phyloP scores from a whole-genome alignment of 2,888 invertebrate species.

The Chelonus formosanus region DNA sequence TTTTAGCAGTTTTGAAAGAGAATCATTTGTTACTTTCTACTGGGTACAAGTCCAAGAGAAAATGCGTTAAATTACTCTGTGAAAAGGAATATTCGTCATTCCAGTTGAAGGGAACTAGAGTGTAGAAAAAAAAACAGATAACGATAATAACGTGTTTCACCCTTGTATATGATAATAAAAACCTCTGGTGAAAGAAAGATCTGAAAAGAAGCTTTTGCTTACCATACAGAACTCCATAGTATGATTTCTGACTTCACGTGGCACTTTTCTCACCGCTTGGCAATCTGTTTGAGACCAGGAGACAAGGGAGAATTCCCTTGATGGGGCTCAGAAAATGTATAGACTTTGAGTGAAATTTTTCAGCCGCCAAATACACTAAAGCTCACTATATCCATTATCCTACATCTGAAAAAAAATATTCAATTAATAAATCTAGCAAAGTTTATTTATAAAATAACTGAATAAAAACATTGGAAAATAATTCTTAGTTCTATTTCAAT shows the following conservation, averaged over 20 bases:
- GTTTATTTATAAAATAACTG: no score
- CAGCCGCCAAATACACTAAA: slow-evolving; percentile 12
- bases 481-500: no score
- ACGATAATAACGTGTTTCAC: slow-evolving; percentile 21
- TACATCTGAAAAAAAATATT: slow-evolving; percentile 1
- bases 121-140: slow-evolving; percentile 20
- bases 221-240: slow-evolving; percentile 30
- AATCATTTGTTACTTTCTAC: slow-evolving; percentile 34
- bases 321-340: slow-evolving; percentile 31
- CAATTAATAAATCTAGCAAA: not conserved
- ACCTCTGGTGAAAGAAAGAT: slow-evolving; percentile 14
- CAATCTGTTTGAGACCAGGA: slow-evolving; percentile 33
- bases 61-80: slow-evolving; percentile 32
- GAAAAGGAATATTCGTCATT: slow-evolving; percentile 23
- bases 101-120: not conserved
- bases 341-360: slow-evolving; percentile 23
- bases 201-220: slow-evolving; percentile 26
- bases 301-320: slow-evolving; percentile 28
- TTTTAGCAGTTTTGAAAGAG: slow-evolving; percentile 10
- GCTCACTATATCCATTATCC: slow-evolving; percentile 5
- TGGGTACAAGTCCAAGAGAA: slow-evolving; percentile 15
- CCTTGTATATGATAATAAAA: slow-evolving; percentile 26
- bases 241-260: slow-evolving; percentile 54
- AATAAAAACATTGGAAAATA: no score
- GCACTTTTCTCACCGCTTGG: slow-evolving; percentile 50